phyloP scores from a whole-genome alignment of 2,888 invertebrate species.

The Malthinus flaveolus region DNA sequence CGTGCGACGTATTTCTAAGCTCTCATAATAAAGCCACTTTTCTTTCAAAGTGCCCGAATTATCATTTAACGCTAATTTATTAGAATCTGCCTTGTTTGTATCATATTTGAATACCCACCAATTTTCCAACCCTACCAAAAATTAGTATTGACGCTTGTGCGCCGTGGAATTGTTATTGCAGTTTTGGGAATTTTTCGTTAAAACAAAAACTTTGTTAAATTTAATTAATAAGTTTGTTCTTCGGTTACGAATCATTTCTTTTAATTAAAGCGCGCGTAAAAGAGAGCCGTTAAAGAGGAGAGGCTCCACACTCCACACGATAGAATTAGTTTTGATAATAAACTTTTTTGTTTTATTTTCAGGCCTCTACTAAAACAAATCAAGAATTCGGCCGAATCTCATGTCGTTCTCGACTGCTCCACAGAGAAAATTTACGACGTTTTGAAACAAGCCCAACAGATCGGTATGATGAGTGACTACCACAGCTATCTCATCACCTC shows the following conservation, averaged over 20 bases:
- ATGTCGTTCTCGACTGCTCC: slow-evolving; percentile 87
- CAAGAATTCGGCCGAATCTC: slow-evolving; percentile 88
- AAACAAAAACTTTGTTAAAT: not conserved
- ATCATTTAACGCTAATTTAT: slow-evolving; percentile 22
- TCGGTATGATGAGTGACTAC: slow-evolving; percentile 96
- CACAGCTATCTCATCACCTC: slow-evolving; percentile 94
- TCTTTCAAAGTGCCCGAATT: slow-evolving; percentile 13
- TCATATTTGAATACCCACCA: too few species aligned
- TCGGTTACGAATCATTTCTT: slow-evolving; percentile 1
- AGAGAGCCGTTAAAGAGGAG: slow-evolving; percentile 10
- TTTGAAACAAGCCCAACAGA: slow-evolving; percentile 91
- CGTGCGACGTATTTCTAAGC: slow-evolving; percentile 15
- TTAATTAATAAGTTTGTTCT: slow-evolving; percentile 9
- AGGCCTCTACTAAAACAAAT: slow-evolving; percentile 89
- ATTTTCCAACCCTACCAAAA: too few species aligned
- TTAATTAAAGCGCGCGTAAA: slow-evolving; percentile 12
- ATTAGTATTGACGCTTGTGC: too few species aligned
- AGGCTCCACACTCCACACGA: slow-evolving; percentile 7
- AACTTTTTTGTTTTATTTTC: slow-evolving; percentile 28
- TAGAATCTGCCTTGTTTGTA: slow-evolving; percentile 7
- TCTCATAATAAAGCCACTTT: slow-evolving; percentile 9
- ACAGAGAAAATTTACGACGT: slow-evolving; percentile 85
- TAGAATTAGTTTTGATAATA: slow-evolving; percentile 6
- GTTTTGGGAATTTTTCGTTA: too few species aligned
- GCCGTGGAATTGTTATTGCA: too few species aligned